These are phyloP conservation scores for Lasioglossum oenotherae DNA, from an alignment of 2,888 invertebrate species.

Conservation along the genomic window DNA sequence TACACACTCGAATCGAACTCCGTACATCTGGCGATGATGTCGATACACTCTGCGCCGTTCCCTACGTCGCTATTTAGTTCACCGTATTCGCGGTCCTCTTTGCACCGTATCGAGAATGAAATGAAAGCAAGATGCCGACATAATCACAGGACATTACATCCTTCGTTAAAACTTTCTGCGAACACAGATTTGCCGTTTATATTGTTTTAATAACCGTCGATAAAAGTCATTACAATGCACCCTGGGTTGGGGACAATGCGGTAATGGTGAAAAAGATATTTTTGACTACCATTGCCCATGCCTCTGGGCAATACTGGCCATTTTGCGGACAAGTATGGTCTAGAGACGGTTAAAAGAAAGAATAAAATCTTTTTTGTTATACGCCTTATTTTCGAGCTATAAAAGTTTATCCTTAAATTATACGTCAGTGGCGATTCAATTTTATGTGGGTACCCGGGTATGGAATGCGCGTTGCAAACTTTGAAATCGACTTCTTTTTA, in stretches of 20 bases:
- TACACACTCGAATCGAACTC: slow-evolving; percentile 16
- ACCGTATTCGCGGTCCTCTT: not conserved
- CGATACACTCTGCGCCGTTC: not conserved
- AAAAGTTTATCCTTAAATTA: no score
- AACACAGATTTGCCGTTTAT: not conserved
- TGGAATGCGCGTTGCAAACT: no score
- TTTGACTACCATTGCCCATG: no score
- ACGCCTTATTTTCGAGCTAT: no score
- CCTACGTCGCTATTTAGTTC: not conserved
- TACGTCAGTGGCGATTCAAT: no score
- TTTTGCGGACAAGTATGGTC: no score
- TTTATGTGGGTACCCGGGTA: no score
- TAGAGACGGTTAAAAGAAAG: no score
- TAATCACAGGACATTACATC: not conserved
- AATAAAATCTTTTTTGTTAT: no score
- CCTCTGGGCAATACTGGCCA: no score
- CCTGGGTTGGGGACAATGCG: no score
- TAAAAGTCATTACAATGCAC: not conserved
- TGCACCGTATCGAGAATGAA: not conserved
- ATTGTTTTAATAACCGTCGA: not conserved
- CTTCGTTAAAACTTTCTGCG: not conserved
- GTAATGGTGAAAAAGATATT: not conserved
- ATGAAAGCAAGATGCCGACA: not conserved
- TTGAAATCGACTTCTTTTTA: no score
- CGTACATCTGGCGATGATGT: not conserved